These are phyloP conservation scores for Hoplostethus atlanticus DNA, from an alignment of 2,797 vertebrate species.

Conservation along the genomic window DNA sequence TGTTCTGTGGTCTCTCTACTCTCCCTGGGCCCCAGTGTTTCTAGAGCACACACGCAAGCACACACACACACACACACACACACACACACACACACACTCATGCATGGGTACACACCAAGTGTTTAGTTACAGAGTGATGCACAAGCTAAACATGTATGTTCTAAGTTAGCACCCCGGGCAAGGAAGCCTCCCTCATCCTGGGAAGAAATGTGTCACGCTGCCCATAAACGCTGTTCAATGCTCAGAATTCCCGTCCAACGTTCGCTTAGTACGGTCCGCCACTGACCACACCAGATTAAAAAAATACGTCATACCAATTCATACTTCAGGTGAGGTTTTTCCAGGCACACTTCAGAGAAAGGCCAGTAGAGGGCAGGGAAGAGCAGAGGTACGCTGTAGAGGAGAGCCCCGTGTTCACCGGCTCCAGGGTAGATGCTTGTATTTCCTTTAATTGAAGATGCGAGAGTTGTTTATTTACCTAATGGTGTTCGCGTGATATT, in stretches of 20 bases:
- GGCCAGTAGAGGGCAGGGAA: conserved; percentile 77
- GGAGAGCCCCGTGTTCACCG: conserved; percentile 6
- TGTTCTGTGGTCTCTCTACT: conserved; percentile 70
- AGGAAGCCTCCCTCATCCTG: conserved; percentile 65
- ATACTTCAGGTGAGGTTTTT: not conserved
- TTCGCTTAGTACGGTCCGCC: conserved; percentile 27
- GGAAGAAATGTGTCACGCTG: conserved; percentile 57
- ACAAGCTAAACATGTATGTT: conserved; percentile 69
- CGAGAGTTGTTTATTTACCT: conserved; percentile 82
- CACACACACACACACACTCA: conserved; percentile 34
- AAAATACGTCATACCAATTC: conserved; percentile 11
- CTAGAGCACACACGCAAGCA: conserved; percentile 29
- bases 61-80: conserved; percentile 1
- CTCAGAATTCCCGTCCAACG: conserved; percentile 53
- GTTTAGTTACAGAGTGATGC: conserved; percentile 71
- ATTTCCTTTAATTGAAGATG: conserved; percentile 81
- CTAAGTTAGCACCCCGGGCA: conserved; percentile 56
- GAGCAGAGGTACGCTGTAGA: conserved; percentile 32
- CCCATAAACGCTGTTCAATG: conserved; percentile 65
- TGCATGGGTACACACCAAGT: conserved; percentile 34
- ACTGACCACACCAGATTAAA: conserved; percentile 5
- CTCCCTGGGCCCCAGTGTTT: conserved; percentile 63
- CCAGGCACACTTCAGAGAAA: conserved; percentile 22
- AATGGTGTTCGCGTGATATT: conserved; percentile 85
- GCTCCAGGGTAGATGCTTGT: conserved; percentile 58